Percentiles rank a stretch among this genome's conserved stretches.
phyloP scores from a whole-genome alignment of 2,113 vertebrate species.

The Pontoporia blainvillei region DNA sequence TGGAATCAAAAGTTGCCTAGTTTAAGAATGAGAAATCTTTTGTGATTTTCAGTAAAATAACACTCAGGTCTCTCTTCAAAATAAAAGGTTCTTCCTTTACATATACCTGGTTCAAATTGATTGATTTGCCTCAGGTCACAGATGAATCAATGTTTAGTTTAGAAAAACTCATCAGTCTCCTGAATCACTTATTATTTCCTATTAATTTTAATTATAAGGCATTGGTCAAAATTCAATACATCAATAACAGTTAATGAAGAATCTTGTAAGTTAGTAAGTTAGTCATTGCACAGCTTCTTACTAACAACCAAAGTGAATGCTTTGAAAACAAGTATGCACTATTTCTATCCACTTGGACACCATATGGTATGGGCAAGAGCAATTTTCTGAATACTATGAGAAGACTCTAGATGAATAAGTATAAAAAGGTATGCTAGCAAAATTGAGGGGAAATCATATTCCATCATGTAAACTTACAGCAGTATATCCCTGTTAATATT shows the following conservation, averaged over 20 bases:
- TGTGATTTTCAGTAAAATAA: constrained; percentile 19
- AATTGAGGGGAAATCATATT: background rate
- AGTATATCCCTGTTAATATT: background rate
- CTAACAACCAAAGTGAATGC: background rate
- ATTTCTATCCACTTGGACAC: background rate
- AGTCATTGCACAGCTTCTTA: background rate
- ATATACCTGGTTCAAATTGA: background rate
- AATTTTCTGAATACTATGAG: background rate
- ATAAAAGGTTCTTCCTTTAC: background rate
- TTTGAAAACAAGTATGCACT: background rate
- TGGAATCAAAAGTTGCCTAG: background rate
- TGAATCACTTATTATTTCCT: background rate
- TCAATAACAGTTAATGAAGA: background rate
- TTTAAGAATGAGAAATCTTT: background rate
- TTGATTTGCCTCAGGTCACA: background rate
- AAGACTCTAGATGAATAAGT: background rate
- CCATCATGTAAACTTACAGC: background rate
- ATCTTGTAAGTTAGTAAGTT: background rate
- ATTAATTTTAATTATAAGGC: background rate
- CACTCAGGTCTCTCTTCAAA: background rate
- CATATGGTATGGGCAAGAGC: background rate
- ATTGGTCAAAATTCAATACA: background rate
- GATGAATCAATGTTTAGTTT: background rate
- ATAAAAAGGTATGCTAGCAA: background rate
- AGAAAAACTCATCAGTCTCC: background rate